Evolutionary conservation across 2,113 vertebrate genomes (phyloP).

Genomic region (Mormoops blainvillei): DNA sequence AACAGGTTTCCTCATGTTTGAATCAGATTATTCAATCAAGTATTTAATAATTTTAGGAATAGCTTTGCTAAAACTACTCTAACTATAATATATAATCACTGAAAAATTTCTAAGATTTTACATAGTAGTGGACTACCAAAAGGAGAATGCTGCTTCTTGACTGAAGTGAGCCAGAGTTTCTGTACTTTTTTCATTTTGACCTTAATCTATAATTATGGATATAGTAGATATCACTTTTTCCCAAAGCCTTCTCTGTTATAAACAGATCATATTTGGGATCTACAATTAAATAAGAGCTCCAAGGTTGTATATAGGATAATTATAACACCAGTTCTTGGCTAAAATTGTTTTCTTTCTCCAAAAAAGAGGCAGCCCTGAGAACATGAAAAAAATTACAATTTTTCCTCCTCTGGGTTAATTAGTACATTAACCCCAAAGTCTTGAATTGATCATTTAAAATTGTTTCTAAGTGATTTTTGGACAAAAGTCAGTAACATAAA

Average conservation of each 20-base stretch:
- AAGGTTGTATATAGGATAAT: neutral
- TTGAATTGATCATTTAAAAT: neutral
- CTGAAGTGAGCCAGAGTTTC: neutral
- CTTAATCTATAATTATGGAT: neutral
- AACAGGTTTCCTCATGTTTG: neutral
- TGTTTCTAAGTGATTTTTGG: neutral
- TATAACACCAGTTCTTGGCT: neutral
- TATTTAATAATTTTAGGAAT: neutral
- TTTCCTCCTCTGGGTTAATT: constrained; percentile 16
- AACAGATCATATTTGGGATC: neutral
- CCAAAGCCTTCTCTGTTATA: neutral
- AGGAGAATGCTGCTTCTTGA: neutral
- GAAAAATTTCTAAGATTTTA: constrained; percentile 21
- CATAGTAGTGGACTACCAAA: neutral
- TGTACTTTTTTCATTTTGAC: neutral
- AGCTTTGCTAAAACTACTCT: constrained; percentile 19
- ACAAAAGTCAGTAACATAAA: constrained; percentile 4
- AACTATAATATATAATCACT: neutral
- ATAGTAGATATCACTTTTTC: neutral
- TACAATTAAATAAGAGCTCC: neutral
- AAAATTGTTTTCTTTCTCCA: neutral
- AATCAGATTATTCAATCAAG: neutral
- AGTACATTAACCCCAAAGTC: neutral
- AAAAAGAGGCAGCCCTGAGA: neutral
- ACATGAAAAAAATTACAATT: neutral